Conservation (phyloP, 2,797 vertebrate genomes). For the Manis crassicaudata region DNA sequence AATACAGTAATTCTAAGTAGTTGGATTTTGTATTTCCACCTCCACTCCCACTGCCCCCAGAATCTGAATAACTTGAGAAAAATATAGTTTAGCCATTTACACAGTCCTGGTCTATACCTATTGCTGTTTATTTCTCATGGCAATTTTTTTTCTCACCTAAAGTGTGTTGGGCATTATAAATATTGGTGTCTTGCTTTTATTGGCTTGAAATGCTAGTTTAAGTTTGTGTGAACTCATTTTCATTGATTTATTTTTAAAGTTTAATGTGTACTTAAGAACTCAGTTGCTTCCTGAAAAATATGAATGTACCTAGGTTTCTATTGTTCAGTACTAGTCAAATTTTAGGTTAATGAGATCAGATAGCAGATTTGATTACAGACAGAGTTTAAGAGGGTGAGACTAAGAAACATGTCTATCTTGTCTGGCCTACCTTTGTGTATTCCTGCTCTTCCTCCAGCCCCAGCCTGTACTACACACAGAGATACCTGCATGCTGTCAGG, state of each 20-base stretch:
- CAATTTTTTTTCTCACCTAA: neutral
- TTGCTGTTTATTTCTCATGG: neutral
- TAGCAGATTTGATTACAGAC: neutral
- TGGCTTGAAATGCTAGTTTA: neutral
- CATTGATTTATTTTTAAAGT: slow-evolving; percentile 1
- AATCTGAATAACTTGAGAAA: slow-evolving; percentile 20
- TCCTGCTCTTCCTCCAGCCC: neutral
- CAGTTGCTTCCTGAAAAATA: slow-evolving; percentile 25
- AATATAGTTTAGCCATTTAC: neutral
- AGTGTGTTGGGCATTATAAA: neutral
- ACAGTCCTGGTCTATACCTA: neutral
- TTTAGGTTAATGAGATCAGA: neutral
- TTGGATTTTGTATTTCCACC: neutral
- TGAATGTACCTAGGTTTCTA: neutral
- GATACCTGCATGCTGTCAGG: neutral
- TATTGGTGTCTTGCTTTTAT: neutral
- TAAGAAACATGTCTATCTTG: fast-evolving
- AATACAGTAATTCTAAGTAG: neutral
- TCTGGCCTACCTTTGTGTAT: too few species aligned
- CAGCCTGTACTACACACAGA: fast-evolving
- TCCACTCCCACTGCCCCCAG: too few species aligned
- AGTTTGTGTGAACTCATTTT: slow-evolving; percentile 19
- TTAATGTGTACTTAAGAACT: slow-evolving; percentile 6
- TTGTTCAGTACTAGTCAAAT: neutral
- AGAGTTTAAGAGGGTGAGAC: neutral